phyloP scores from a whole-genome alignment of 2,797 vertebrate species.

The Cuculus canorus region DNA sequence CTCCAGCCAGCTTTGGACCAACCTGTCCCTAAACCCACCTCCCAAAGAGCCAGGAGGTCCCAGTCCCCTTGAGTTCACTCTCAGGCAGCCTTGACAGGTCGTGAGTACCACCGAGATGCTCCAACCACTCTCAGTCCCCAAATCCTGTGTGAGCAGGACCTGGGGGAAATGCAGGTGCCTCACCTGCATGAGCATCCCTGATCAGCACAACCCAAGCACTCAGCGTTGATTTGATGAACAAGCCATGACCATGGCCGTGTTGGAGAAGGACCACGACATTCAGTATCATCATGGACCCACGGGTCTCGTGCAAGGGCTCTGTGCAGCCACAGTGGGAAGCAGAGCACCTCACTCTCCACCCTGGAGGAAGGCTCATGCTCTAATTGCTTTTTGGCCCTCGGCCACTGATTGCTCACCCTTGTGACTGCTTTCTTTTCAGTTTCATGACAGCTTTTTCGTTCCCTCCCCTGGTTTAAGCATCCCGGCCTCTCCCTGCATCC shows the following conservation, averaged over 20 bases:
- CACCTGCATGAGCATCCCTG: background rate
- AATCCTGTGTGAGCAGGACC: fast-evolving
- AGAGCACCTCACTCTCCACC: background rate
- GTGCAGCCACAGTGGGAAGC: background rate
- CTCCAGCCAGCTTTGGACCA: too few relatives aligned
- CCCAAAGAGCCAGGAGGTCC: background rate
- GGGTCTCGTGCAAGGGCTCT: slow-evolving; percentile 27
- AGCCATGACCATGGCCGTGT: background rate
- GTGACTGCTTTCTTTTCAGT: background rate
- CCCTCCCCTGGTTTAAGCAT: background rate
- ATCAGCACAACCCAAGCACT: background rate
- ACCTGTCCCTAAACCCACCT: background rate
- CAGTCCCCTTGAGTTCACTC: background rate
- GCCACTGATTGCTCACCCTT: slow-evolving; percentile 33
- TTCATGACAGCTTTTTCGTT: background rate
- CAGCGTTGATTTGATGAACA: background rate
- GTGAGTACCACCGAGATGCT: fast-evolving
- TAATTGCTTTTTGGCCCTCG: slow-evolving; percentile 65
- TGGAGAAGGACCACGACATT: background rate
- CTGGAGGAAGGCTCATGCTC: slow-evolving; percentile 26
- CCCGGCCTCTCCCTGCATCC: background rate
- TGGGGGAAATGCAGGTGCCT: fast-evolving
- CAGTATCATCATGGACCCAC: background rate
- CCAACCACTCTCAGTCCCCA: fast-evolving
- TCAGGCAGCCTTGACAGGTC: background rate